Evolutionary conservation across 2,113 vertebrate genomes (phyloP).

Genomic region (Nesospiza acunhae): DNA sequence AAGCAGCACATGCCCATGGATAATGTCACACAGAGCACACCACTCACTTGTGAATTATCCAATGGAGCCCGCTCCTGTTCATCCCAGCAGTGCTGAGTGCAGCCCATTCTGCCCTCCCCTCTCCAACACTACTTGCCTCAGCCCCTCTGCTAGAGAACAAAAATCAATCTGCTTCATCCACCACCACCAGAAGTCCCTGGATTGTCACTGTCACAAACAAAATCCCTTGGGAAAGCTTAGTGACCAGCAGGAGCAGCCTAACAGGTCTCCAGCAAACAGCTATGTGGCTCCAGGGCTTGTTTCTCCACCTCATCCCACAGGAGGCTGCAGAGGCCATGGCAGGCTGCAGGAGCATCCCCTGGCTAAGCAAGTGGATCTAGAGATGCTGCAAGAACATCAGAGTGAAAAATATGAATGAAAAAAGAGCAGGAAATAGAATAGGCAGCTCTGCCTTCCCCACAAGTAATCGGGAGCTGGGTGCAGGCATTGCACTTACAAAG

Average conservation of each 20-base stretch:
- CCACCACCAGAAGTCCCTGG: background rate
- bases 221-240: background rate
- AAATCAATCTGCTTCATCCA: background rate
- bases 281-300: accelerated
- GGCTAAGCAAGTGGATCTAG: background rate
- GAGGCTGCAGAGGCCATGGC: background rate
- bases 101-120: background rate
- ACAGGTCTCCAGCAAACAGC: background rate
- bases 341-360: background rate
- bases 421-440: background rate
- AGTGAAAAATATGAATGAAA: background rate
- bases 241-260: background rate
- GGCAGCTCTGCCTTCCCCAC: background rate
- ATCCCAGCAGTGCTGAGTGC: background rate
- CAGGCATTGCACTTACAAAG: background rate
- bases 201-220: background rate
- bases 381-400: background rate
- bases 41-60: background rate
- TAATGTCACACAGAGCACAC: background rate
- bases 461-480: background rate
- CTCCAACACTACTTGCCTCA: background rate
- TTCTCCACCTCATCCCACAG: background rate
- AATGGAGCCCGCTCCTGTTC: background rate
- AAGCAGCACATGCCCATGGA: background rate
- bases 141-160: background rate